Conservation (phyloP, 2,113 vertebrate genomes). For the Bufo gargarizans region DNA sequence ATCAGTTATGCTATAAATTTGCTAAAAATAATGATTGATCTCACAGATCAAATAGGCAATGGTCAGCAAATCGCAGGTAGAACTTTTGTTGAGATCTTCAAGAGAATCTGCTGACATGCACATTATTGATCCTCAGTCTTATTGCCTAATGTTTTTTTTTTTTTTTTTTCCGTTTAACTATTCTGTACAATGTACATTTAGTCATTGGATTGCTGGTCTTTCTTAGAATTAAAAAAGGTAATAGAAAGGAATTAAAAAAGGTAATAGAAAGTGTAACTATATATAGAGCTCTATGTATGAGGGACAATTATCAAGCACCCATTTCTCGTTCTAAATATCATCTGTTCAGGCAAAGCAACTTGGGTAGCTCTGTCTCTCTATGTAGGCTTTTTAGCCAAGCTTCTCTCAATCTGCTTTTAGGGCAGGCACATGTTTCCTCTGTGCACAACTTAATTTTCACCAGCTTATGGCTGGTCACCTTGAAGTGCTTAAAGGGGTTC, state of each 20-base stretch:
- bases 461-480: too few relatives aligned
- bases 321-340: too few relatives aligned
- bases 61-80: slow-evolving; percentile 56
- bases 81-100: slow-evolving; percentile 38
- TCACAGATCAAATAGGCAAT: slow-evolving; percentile 44
- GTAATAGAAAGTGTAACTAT: neutral
- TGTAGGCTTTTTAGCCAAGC: too few relatives aligned
- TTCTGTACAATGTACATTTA: neutral
- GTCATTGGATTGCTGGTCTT: neutral
- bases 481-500: too few relatives aligned
- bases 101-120: slow-evolving; percentile 34
- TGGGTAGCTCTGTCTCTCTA: too few relatives aligned
- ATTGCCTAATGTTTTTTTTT: slow-evolving; percentile 14
- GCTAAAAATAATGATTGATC: slow-evolving; percentile 56
- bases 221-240: neutral
- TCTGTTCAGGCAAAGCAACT: too few relatives aligned
- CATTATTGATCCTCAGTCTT: slow-evolving; percentile 35
- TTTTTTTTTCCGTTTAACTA: neutral
- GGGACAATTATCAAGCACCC: too few relatives aligned
- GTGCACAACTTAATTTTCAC: too few relatives aligned
- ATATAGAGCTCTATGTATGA: neutral
- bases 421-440: too few relatives aligned
- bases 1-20: slow-evolving; percentile 36
- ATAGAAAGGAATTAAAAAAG: neutral
- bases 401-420: too few relatives aligned